These are phyloP conservation scores for Trichogramma pretiosum DNA, from an alignment of 1,140 invertebrate genomes.

Conservation along the genomic window DNA sequence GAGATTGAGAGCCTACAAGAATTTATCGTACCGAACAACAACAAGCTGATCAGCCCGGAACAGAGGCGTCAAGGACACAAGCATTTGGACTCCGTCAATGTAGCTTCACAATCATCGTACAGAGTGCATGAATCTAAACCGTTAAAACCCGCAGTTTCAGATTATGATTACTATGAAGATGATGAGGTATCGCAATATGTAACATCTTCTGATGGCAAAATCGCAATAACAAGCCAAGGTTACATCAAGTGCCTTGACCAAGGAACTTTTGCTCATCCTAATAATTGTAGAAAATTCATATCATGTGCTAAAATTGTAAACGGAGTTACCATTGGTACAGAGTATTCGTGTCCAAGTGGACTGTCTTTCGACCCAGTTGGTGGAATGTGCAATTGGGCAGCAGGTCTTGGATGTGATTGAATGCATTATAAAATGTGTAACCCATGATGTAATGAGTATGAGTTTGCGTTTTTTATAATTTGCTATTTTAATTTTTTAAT, in stretches of 20 bases:
- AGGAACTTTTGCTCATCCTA: constrained; percentile 80
- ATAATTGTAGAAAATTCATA: constrained; percentile 81
- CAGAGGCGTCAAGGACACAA: constrained; percentile 30
- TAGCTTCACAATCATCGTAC: constrained; percentile 16
- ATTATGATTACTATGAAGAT: constrained; percentile 64
- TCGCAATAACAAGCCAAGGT: constrained; percentile 48
- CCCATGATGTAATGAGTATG: not conserved
- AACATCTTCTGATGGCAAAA: constrained; percentile 52
- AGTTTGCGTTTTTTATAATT: not conserved
- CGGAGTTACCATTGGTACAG: constrained; percentile 67
- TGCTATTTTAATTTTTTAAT: no score
- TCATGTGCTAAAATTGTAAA: constrained; percentile 75
- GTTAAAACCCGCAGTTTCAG: constrained; percentile 23
- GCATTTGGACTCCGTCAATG: constrained; percentile 18
- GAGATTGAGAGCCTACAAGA: no score
- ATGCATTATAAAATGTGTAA: constrained; percentile 1
- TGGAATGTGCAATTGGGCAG: constrained; percentile 82
- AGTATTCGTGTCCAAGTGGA: constrained; percentile 76
- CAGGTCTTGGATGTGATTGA: constrained; percentile 56
- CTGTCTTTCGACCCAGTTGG: constrained; percentile 79
- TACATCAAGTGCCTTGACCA: constrained; percentile 71
- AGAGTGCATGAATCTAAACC: constrained; percentile 7
- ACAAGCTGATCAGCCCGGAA: constrained; percentile 21
- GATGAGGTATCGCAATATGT: constrained; percentile 49
- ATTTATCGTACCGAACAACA: no score